Percentiles rank a stretch among this genome's conserved stretches.
These are phyloP conservation scores for Gnathonemus longibarbis DNA, from an alignment of 2,113 vertebrate genomes.

Conservation along the genomic window DNA sequence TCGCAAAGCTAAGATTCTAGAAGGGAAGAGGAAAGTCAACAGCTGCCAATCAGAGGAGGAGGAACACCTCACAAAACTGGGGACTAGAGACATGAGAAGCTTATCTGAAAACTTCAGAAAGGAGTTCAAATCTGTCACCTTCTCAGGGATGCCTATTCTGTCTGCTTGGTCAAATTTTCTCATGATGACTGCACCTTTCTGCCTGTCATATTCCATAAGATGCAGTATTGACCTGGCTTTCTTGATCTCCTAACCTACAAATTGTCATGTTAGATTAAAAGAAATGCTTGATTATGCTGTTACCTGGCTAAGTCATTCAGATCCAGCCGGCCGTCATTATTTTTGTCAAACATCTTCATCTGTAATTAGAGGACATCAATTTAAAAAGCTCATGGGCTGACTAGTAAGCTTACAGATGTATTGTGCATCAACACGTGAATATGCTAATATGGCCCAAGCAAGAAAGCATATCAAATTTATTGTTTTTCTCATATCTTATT, in stretches of 20 bases:
- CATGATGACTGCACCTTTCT: neutral
- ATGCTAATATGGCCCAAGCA: neutral
- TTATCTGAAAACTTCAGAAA: neutral
- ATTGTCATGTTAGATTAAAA: neutral
- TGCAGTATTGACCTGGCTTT: neutral
- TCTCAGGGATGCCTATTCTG: neutral
- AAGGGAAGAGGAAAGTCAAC: conserved; percentile 29
- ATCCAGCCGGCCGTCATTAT: conserved; percentile 79
- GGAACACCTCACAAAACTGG: neutral
- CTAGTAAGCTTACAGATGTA: neutral
- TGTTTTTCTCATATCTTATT: neutral
- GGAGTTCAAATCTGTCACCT: neutral
- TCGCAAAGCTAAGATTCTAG: conserved; percentile 80
- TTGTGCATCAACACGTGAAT: neutral
- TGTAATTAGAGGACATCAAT: conserved; percentile 44
- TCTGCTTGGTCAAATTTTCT: neutral
- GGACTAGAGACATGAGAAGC: neutral
- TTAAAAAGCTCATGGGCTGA: neutral
- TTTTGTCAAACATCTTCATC: conserved; percentile 92
- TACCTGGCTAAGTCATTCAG: conserved; percentile 88
- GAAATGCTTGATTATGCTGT: neutral
- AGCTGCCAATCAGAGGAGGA: neutral
- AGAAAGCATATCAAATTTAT: neutral
- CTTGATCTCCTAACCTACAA: neutral
- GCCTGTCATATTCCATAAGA: neutral